Percentiles rank a stretch among this genome's conserved stretches.
Evolutionary conservation across 2,888 invertebrate species (phyloP).

Genomic region (Physocephala rufipes): DNA sequence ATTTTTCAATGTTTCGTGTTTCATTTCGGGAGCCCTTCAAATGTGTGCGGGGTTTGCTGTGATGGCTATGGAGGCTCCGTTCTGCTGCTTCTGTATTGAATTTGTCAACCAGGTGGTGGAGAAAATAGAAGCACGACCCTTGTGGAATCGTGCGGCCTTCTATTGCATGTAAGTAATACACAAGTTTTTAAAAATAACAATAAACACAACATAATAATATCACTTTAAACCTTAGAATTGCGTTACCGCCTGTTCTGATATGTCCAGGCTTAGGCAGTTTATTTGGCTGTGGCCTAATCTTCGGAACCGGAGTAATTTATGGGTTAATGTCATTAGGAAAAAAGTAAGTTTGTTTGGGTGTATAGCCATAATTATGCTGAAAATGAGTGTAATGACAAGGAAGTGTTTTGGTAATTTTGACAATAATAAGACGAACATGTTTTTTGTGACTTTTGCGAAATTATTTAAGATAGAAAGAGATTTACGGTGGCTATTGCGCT

Average conservation of each 20-base stretch:
- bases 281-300: constrained; percentile 88
- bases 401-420: too few species aligned
- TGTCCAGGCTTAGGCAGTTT: constrained; percentile 79
- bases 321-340: constrained; percentile 95
- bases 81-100: constrained; percentile 96
- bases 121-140: constrained; percentile 83
- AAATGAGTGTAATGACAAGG: too few species aligned
- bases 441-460: too few species aligned
- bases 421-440: too few species aligned
- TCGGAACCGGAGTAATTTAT: constrained; percentile 88
- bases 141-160: constrained; percentile 87
- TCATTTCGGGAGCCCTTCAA: constrained; percentile 85
- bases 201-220: constrained; percentile 13
- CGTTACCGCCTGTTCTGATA: constrained; percentile 82
- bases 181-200: neutral
- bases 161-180: constrained; percentile 82
- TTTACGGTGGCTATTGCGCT: too few species aligned
- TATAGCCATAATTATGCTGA: too few species aligned
- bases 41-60: constrained; percentile 90
- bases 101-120: constrained; percentile 88
- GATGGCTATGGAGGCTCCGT: constrained; percentile 93
- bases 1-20: constrained; percentile 71
- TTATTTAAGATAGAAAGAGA: too few species aligned
- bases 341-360: constrained; percentile 76
- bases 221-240: constrained; percentile 70